Evolutionary conservation across 2,113 vertebrate genomes (phyloP).

Genomic region (Paratilapia polleni): DNA sequence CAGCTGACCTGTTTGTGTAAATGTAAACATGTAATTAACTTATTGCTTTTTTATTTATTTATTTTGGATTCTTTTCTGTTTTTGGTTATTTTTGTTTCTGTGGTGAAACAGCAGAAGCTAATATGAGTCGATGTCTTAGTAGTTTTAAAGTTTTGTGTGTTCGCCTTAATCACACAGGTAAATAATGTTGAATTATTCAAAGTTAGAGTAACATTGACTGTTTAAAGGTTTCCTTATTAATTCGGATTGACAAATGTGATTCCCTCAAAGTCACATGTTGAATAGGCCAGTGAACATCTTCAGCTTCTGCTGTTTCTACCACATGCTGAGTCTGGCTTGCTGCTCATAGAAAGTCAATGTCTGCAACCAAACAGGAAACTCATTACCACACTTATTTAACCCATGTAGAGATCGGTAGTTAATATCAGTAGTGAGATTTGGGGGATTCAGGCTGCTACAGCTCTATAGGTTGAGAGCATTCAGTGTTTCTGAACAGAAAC

Average conservation of each 20-base stretch:
- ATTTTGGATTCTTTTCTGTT: background rate
- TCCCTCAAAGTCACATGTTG: background rate
- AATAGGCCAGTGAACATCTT: background rate
- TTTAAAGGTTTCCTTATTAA: background rate
- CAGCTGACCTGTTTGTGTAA: slow-evolving; percentile 65
- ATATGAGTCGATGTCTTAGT: background rate
- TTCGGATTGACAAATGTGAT: slow-evolving; percentile 36
- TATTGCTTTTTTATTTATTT: slow-evolving; percentile 77
- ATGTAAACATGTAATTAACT: slow-evolving; percentile 79
- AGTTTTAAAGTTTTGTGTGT: background rate
- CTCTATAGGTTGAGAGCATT: background rate
- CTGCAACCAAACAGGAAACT: background rate
- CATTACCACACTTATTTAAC: background rate
- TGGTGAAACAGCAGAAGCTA: slow-evolving; percentile 21
- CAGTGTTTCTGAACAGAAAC: background rate
- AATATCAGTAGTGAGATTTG: background rate
- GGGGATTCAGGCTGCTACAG: background rate
- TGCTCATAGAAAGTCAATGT: background rate
- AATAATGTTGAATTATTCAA: slow-evolving; percentile 51
- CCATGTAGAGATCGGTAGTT: background rate
- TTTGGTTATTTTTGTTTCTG: background rate
- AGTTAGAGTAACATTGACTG: slow-evolving; percentile 29
- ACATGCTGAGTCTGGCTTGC: background rate
- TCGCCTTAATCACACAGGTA: background rate
- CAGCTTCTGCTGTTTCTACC: slow-evolving; percentile 28